Evolutionary conservation across 2,888 invertebrate genomes (phyloP), one percentile per base, ranked within the genome.

Genomic region (Orgyia antiqua): DNA sequence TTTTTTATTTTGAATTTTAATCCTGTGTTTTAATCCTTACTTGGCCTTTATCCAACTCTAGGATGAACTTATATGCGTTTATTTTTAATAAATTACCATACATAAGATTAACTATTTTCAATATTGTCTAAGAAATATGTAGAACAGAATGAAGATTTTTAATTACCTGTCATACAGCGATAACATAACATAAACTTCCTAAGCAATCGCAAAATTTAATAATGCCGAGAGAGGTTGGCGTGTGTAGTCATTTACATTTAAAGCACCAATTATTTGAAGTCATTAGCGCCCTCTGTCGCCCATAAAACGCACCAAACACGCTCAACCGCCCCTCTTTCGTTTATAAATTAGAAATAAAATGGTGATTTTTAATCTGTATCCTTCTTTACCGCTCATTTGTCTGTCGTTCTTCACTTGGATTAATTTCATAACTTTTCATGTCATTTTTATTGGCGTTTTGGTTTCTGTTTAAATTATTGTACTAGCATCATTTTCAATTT

Each of bases 211-310:
- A 45, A 68, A 74, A 77, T 83, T 84, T 84, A 83, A 84, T 83
- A 84, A 82, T 76, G 71, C 72, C 61, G 41, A 43, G 44, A 46
- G 60, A 58, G 68, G 57, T 58, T 57, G 61, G 69, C 70, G 71
- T 80, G 76, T 82, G 74, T 79, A 76, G 76, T 72, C 77, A 84
- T 86, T 84, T 80, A 83, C 86, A 86, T 86, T 78, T 83, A 84
- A 84, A 86, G 84, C 73, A 78, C 80, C 84, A 83, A 83, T 86
- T 84, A 84, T 84, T 79, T 77, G 82, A 79, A 65, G 76, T 83
- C 84, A 84, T 86, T 84, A 83, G 84, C 78, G 80, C 78, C 77
- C 80, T 70, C 75, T 68, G 74, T 52, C 58, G 64, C 69, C 74
- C 55, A 80, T 84, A 80, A 84, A 84, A 80, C 83, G 84, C 84